Percentiles rank a stretch among this genome's conserved stretches.
Evolutionary conservation across 2,888 invertebrate species (phyloP).

Genomic region (Lingula anatina): DNA sequence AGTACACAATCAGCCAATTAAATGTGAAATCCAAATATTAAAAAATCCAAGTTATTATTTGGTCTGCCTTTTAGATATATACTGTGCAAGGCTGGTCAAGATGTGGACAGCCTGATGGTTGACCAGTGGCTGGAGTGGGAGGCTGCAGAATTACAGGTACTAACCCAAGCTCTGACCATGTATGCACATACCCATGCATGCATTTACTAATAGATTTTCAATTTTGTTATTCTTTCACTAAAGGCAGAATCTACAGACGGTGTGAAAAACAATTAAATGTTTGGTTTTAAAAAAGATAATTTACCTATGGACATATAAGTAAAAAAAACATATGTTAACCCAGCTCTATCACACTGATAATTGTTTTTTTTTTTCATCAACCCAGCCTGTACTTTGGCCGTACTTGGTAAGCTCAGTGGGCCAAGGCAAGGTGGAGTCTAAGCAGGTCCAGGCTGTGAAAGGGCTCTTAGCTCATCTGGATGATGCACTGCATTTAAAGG

Average conservation of each 20-base stretch:
- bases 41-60: not conserved
- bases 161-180: constrained; percentile 3
- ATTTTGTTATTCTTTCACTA: no score
- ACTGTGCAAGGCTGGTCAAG: not conserved
- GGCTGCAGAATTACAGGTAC: constrained; percentile 29
- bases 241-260: no score
- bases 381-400: constrained; percentile 9
- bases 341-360: not conserved
- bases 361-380: constrained; percentile 4
- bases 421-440: constrained; percentile 1
- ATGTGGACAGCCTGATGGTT: constrained; percentile 5
- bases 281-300: no score
- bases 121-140: constrained; percentile 46
- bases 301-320: no score
- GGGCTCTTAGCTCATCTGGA: constrained; percentile 1
- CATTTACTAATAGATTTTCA: not conserved
- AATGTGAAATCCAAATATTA: not conserved
- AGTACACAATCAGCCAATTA: not conserved
- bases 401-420: not conserved
- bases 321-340: not conserved
- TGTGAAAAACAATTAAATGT: no score
- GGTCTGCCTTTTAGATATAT: constrained; percentile 7
- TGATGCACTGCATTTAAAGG: not conserved
- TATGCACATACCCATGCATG: not conserved
- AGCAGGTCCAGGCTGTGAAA: not conserved